phyloP scores from a whole-genome alignment of 1,140 invertebrate species.

The Popillia japonica region DNA sequence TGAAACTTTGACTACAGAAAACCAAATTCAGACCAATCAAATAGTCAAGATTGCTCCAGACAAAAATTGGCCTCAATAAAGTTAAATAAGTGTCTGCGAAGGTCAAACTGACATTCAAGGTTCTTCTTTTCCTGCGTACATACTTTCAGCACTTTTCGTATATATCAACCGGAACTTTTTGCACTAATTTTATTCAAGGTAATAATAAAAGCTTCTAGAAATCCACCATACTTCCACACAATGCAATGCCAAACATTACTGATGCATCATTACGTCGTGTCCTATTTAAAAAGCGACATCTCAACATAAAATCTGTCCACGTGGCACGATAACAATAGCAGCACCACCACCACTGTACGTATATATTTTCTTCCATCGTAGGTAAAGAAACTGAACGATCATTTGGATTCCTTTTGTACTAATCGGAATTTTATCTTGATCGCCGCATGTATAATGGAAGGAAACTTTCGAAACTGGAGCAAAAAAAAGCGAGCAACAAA shows the following conservation, averaged over 20 bases:
- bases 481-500: constrained; percentile 9
- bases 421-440: constrained; percentile 34
- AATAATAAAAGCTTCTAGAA: too few relatives aligned
- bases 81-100: too few relatives aligned
- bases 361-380: constrained; percentile 5
- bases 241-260: not conserved
- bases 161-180: too few relatives aligned
- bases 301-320: constrained; percentile 16
- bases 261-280: constrained; percentile 7
- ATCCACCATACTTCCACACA: not conserved
- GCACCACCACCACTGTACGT: not conserved
- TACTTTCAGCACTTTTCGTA: too few relatives aligned
- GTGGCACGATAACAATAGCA: not conserved
- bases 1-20: too few relatives aligned
- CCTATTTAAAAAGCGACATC: not conserved
- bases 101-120: too few relatives aligned
- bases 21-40: too few relatives aligned
- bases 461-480: constrained; percentile 24
- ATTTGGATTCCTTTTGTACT: constrained; percentile 28
- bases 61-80: too few relatives aligned
- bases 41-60: too few relatives aligned
- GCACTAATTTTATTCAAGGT: too few relatives aligned
- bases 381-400: constrained; percentile 28
- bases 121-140: too few relatives aligned
- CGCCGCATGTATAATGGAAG: constrained; percentile 11